These are phyloP conservation scores for Crenuchus spilurus DNA, from an alignment of 2,797 vertebrate species.

Conservation along the genomic window DNA sequence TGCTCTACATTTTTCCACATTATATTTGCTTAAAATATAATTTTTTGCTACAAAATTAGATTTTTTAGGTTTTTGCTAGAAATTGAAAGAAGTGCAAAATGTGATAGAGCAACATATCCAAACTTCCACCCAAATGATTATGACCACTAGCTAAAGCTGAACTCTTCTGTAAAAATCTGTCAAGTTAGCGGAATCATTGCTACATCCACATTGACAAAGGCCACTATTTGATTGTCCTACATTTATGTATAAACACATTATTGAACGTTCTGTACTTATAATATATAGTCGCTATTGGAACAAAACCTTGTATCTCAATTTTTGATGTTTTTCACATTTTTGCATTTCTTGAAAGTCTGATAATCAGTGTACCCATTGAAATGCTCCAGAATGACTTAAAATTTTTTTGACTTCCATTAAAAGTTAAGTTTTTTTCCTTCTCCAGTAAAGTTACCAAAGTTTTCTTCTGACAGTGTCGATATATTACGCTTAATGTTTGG, in stretches of 20 bases:
- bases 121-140: slow-evolving; percentile 30
- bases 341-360: slow-evolving; percentile 9
- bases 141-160: slow-evolving; percentile 22
- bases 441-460: no score
- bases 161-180: slow-evolving; percentile 26
- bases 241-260: slow-evolving; percentile 16
- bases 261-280: slow-evolving; percentile 45
- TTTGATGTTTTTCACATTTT: slow-evolving; percentile 14
- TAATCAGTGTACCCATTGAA: no score
- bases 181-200: slow-evolving; percentile 29
- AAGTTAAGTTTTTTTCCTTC: no score
- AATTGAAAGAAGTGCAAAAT: slow-evolving; percentile 63
- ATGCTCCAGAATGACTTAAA: no score
- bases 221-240: slow-evolving; percentile 62
- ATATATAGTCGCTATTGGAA: no score
- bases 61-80: slow-evolving; percentile 24
- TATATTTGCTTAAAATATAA: slow-evolving; percentile 14
- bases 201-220: slow-evolving; percentile 59
- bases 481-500: not conserved
- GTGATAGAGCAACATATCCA: slow-evolving; percentile 33
- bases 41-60: slow-evolving; percentile 33
- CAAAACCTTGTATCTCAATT: no score
- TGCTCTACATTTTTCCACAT: no score
- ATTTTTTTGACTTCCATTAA: no score
- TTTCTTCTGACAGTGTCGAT: no score